Conservation (phyloP, 2,113 vertebrate species). For the Poecilia latipinna region DNA sequence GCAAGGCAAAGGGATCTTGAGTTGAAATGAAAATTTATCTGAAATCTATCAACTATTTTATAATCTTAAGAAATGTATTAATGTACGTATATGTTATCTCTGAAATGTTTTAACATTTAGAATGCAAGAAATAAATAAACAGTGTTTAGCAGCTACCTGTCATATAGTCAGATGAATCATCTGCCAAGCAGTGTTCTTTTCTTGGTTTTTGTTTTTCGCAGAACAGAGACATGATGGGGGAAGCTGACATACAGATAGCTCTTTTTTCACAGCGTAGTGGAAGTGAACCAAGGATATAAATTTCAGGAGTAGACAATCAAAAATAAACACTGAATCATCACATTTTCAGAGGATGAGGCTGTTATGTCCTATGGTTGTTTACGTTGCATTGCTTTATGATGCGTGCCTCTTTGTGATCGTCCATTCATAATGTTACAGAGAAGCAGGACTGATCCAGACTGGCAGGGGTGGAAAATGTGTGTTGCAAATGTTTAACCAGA, state of each 20-base stretch:
- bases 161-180: constrained; percentile 7
- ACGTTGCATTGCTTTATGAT: background rate
- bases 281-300: background rate
- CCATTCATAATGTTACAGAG: background rate
- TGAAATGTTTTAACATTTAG: background rate
- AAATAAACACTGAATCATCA: background rate
- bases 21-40: background rate
- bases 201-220: constrained; percentile 6
- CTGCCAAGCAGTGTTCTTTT: background rate
- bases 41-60: background rate
- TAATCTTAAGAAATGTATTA: background rate
- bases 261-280: background rate
- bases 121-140: background rate
- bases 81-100: background rate
- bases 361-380: background rate
- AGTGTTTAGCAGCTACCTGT: background rate
- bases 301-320: background rate
- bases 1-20: background rate
- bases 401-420: background rate
- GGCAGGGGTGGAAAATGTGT: constrained; percentile 11
- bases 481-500: constrained; percentile 51
- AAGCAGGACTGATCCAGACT: background rate
- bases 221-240: background rate
- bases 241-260: background rate
- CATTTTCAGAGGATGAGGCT: background rate